Conservation (phyloP, 1,140 invertebrate species). For the Coelopa frigida region DNA sequence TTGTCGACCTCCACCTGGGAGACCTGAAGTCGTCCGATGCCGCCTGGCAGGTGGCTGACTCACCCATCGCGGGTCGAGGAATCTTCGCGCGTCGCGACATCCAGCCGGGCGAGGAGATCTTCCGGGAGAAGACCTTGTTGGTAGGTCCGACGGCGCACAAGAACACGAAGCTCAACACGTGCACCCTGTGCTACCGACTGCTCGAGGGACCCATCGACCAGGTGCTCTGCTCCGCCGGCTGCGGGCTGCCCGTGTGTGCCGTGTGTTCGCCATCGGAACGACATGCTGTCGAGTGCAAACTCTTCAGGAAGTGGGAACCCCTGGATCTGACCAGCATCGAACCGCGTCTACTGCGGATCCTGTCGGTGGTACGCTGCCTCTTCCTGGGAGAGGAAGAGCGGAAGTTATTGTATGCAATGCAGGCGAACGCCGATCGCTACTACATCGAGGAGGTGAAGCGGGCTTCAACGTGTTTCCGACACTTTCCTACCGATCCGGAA, state of each 20-base stretch:
- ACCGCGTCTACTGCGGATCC: constrained; percentile 47
- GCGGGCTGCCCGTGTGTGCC: constrained; percentile 39
- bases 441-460: constrained; percentile 53
- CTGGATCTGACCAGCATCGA: constrained; percentile 47
- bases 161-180: constrained; percentile 25
- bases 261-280: constrained; percentile 48
- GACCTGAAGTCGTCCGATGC: constrained; percentile 20
- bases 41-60: constrained; percentile 48
- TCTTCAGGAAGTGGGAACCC: constrained; percentile 49
- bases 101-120: constrained; percentile 57
- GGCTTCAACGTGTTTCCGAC: constrained; percentile 52
- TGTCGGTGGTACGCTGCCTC: constrained; percentile 54
- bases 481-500: constrained; percentile 52
- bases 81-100: constrained; percentile 58
- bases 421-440: constrained; percentile 49
- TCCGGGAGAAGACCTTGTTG: constrained; percentile 58
- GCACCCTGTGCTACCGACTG: constrained; percentile 26
- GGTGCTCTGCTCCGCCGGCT: constrained; percentile 45
- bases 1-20: constrained; percentile 32
- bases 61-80: constrained; percentile 55
- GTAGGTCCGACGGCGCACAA: constrained; percentile 49
- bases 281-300: constrained; percentile 54
- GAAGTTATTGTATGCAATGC: constrained; percentile 49
- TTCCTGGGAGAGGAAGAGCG: constrained; percentile 49
- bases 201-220: constrained; percentile 33